A percentile compares a stretch with the other conserved stretches of the same genome.
Evolutionary conservation across 2,797 vertebrate genomes (phyloP).

Genomic region (Brotula barbata): DNA sequence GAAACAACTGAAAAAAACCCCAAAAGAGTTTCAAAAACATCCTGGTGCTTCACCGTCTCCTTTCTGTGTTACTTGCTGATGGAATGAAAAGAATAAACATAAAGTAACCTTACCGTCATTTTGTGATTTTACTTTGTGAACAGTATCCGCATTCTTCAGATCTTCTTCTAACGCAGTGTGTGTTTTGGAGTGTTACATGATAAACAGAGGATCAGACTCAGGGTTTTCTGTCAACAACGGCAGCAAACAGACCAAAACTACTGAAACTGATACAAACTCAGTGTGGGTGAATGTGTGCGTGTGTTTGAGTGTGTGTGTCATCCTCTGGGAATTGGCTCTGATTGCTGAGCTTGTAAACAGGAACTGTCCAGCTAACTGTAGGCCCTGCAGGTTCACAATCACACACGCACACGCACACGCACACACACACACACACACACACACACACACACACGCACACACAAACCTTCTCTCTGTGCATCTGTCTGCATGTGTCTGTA

Average conservation of each 20-base stretch:
- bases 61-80: not conserved
- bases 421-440: constrained; percentile 13
- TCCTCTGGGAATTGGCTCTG: constrained; percentile 51
- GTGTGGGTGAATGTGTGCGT: constrained; percentile 13
- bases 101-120: not conserved
- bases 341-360: constrained; percentile 66
- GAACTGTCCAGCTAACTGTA: constrained; percentile 52
- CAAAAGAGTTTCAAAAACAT: constrained; percentile 5
- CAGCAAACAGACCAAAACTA: constrained; percentile 28
- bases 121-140: constrained; percentile 21
- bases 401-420: constrained; percentile 14
- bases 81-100: constrained; percentile 3
- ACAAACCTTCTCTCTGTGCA: constrained; percentile 4
- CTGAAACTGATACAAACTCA: constrained; percentile 25
- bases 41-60: constrained; percentile 7
- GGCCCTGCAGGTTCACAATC: constrained; percentile 50
- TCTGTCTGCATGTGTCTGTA: constrained; percentile 3
- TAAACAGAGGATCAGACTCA: constrained; percentile 31
- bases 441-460: constrained; percentile 1
- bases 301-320: constrained; percentile 20
- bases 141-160: constrained; percentile 26
- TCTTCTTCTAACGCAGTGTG: constrained; percentile 1
- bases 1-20: not conserved
- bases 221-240: constrained; percentile 29
- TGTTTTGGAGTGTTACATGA: constrained; percentile 19